phyloP scores from a whole-genome alignment of 2,113 vertebrate genomes.

The Sorex fumeus region DNA sequence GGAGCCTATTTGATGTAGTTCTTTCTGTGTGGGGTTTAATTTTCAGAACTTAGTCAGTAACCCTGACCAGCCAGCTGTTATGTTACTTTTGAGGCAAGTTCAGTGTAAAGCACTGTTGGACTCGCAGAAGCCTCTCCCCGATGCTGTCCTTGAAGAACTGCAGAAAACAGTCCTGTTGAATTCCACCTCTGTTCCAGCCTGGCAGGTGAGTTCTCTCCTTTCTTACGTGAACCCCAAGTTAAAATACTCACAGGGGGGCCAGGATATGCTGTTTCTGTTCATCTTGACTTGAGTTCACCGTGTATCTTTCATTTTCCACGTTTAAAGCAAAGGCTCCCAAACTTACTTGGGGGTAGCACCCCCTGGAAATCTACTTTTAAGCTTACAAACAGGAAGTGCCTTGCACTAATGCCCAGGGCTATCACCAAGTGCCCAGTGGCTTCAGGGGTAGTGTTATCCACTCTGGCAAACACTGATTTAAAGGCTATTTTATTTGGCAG shows the following conservation, averaged over 20 bases:
- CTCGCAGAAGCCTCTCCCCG: conserved; percentile 89
- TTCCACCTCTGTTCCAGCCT: conserved; percentile 92
- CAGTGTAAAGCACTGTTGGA: conserved; percentile 94
- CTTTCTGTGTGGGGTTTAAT: conserved; percentile 70
- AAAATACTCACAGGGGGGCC: neutral
- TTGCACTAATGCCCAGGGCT: too few species aligned
- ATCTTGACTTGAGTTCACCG: conserved; percentile 1
- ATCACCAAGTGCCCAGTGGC: too few species aligned
- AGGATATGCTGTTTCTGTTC: neutral
- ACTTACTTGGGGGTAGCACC: too few species aligned
- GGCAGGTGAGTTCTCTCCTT: conserved; percentile 92
- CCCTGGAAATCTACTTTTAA: too few species aligned
- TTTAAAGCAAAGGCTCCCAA: neutral
- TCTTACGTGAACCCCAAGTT: neutral
- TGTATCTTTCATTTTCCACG: neutral
- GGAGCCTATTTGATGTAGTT: conserved; percentile 38
- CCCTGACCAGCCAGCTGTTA: conserved; percentile 92
- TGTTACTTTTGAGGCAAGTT: conserved; percentile 94
- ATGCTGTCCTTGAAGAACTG: conserved; percentile 92
- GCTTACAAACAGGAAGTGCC: too few species aligned
- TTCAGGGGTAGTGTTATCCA: too few species aligned
- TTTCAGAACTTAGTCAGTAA: conserved; percentile 92
- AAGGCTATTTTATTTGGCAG: neutral
- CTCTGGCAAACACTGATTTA: neutral
- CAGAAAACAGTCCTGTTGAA: conserved; percentile 92